Conservation (phyloP, 2,888 invertebrate genomes). For the Agriopis marginaria region DNA sequence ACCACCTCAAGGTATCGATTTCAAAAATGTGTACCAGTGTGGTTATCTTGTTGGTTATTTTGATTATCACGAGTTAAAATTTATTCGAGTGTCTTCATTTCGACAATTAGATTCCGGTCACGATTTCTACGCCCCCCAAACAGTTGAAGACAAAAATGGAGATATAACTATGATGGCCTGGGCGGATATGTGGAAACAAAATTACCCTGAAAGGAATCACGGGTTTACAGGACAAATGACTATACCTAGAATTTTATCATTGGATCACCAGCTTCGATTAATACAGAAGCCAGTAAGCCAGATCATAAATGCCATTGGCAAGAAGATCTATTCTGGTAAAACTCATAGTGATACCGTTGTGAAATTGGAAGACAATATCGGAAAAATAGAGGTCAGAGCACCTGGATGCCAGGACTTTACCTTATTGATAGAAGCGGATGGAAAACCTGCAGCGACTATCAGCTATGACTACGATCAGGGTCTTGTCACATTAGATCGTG, state of each 20-base stretch:
- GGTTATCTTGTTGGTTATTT: constrained; percentile 79
- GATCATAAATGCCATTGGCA: constrained; percentile 48
- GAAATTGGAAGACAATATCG: constrained; percentile 59
- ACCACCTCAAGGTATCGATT: constrained; percentile 65
- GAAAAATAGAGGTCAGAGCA: constrained; percentile 60
- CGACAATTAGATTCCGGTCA: constrained; percentile 72
- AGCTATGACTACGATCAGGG: constrained; percentile 55
- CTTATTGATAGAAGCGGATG: constrained; percentile 59
- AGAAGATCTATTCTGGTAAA: constrained; percentile 50
- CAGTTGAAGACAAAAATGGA: constrained; percentile 57
- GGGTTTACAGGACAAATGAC: constrained; percentile 78
- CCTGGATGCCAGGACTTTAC: constrained; percentile 49
- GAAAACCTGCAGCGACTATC: constrained; percentile 53
- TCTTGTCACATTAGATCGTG: constrained; percentile 66
- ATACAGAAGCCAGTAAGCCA: constrained; percentile 66
- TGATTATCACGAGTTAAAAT: constrained; percentile 61
- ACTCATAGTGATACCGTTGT: constrained; percentile 44
- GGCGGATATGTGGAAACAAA: constrained; percentile 77
- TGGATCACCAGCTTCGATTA: constrained; percentile 56
- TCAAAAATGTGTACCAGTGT: constrained; percentile 70
- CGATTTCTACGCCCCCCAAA: constrained; percentile 80
- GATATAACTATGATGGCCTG: constrained; percentile 72
- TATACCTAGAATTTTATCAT: constrained; percentile 64
- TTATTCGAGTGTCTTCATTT: constrained; percentile 62
- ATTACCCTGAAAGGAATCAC: constrained; percentile 68